These are phyloP conservation scores for Lepisosteus oculatus DNA, from an alignment of 2,113 vertebrate species.

Conservation along the genomic window DNA sequence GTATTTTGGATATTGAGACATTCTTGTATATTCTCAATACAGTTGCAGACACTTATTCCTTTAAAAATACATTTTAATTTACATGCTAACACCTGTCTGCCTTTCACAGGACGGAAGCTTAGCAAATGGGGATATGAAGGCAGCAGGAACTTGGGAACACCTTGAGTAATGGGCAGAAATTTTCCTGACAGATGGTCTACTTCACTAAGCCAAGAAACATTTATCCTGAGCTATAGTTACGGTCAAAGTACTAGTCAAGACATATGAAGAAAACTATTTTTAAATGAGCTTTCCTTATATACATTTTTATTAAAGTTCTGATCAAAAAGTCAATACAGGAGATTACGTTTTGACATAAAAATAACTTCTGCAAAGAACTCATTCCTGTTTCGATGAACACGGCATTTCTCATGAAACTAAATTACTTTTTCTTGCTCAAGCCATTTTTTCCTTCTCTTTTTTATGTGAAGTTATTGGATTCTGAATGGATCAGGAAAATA, in stretches of 20 bases:
- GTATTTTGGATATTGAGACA: no score
- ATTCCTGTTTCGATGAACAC: background rate
- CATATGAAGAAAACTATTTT: background rate
- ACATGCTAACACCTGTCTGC: no score
- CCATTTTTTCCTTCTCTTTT: background rate
- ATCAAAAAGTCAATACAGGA: background rate
- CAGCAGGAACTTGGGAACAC: no score
- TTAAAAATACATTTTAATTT: no score
- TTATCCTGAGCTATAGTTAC: no score
- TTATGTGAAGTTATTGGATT: constrained; percentile 1
- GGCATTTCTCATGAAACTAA: background rate
- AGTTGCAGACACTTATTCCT: no score
- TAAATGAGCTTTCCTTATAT: background rate
- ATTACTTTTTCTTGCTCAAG: background rate
- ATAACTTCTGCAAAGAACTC: background rate
- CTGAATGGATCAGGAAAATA: background rate
- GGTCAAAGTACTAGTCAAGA: background rate
- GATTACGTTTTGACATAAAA: background rate
- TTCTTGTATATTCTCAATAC: no score
- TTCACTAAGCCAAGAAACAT: no score
- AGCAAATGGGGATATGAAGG: no score
- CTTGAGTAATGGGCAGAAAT: no score
- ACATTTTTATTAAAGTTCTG: background rate
- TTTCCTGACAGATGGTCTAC: no score
- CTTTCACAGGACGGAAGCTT: no score